phyloP scores from a whole-genome alignment of 1,140 invertebrate genomes.

The Bactericera cockerelli region DNA sequence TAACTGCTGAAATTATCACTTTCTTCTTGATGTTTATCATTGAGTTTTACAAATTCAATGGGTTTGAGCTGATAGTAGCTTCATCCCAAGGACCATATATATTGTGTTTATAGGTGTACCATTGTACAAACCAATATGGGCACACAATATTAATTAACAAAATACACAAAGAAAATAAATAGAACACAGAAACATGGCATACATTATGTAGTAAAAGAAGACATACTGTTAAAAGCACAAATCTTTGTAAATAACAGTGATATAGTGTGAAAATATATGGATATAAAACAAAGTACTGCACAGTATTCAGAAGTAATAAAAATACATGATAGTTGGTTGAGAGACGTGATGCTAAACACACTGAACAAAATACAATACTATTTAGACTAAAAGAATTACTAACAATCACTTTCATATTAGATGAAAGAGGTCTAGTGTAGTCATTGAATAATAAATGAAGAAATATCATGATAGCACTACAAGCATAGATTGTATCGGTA shows the following conservation, averaged over 20 bases:
- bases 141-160: constrained; percentile 54
- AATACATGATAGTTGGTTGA: constrained; percentile 72
- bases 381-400: constrained; percentile 74
- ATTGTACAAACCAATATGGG: constrained; percentile 59
- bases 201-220: constrained; percentile 35
- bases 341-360: constrained; percentile 84
- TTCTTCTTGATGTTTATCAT: too few relatives aligned
- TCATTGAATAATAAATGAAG: constrained; percentile 82
- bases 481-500: constrained; percentile 91
- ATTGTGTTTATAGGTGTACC: constrained; percentile 78
- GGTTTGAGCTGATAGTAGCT: constrained; percentile 39
- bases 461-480: constrained; percentile 70
- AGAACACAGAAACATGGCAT: constrained; percentile 39
- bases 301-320: constrained; percentile 67
- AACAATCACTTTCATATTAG: constrained; percentile 39
- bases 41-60: constrained; percentile 10
- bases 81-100: constrained; percentile 95
- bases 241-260: constrained; percentile 31
- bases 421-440: constrained; percentile 60
- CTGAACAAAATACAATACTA: constrained; percentile 79
- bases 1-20: too few relatives aligned
- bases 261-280: constrained; percentile 53
- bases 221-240: constrained; percentile 30
- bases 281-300: constrained; percentile 74
- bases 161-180: constrained; percentile 42